A percentile compares a stretch with the other conserved stretches of the same genome.
phyloP scores from a whole-genome alignment of 1,140 invertebrate genomes.

The Ephestia elutella region DNA sequence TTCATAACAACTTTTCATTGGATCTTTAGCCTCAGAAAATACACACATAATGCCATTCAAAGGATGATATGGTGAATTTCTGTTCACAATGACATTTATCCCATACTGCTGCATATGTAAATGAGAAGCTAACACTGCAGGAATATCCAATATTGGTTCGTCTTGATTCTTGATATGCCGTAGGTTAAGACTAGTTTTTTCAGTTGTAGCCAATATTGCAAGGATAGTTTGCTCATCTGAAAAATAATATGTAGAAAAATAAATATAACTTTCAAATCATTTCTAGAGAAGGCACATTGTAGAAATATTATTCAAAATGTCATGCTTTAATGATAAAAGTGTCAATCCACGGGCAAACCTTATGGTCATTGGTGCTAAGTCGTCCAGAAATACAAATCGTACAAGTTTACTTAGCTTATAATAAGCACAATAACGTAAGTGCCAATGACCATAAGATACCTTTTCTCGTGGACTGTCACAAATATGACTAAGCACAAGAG shows the following conservation, averaged over 20 bases:
- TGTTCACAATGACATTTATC: constrained; percentile 36
- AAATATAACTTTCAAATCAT: not conserved
- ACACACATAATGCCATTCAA: constrained; percentile 46
- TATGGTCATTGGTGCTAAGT: no score
- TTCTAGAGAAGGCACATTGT: no score
- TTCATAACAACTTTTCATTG: constrained; percentile 7
- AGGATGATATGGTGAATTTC: constrained; percentile 36
- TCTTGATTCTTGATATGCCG: constrained; percentile 26
- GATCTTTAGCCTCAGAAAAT: constrained; percentile 8
- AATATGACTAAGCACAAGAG: no score
- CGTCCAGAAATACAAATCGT: no score
- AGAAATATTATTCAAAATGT: no score
- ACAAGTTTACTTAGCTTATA: no score
- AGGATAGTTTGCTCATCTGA: constrained; percentile 33
- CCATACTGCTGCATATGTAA: constrained; percentile 16
- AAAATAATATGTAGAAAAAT: constrained; percentile 17
- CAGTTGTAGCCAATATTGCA: constrained; percentile 36
- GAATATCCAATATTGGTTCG: constrained; percentile 17
- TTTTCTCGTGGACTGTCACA: no score
- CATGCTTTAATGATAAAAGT: no score
- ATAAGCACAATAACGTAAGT: no score
- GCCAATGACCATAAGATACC: no score
- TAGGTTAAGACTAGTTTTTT: constrained; percentile 32
- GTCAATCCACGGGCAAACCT: no score
- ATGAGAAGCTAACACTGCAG: constrained; percentile 4